Percentiles rank a stretch among this genome's conserved stretches.
Conservation (phyloP, 2,888 invertebrate genomes). For the Yponomeuta cagnagella region DNA sequence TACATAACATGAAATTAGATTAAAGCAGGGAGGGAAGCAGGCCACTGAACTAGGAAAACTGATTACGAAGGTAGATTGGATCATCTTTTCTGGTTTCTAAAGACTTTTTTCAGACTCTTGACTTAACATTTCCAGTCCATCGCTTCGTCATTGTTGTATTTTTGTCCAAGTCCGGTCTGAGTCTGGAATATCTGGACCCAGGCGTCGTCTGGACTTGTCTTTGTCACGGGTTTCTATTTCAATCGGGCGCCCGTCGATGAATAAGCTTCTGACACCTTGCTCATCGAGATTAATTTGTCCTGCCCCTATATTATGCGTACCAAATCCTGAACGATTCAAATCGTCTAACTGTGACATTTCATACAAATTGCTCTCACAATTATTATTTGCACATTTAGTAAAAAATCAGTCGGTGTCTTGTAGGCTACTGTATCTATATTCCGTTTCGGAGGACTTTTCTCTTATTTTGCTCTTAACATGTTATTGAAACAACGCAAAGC, state of each 20-base stretch:
- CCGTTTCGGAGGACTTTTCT: no score
- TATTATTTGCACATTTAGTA: neutral
- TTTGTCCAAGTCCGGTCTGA: neutral
- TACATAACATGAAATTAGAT: no score
- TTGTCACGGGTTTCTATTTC: conserved; percentile 67
- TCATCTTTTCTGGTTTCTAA: neutral
- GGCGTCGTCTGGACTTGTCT: conserved; percentile 21
- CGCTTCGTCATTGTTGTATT: neutral
- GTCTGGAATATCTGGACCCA: neutral
- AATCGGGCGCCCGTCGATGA: conserved; percentile 46
- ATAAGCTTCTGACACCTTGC: conserved; percentile 18
- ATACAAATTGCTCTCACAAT: neutral
- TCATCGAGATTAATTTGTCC: neutral
- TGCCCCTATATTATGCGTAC: no score
- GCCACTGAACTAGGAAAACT: no score
- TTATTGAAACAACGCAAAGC: no score
- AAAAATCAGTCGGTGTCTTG: neutral
- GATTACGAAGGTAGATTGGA: no score
- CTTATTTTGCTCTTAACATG: no score
- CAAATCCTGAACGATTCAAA: no score
- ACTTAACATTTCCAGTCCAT: neutral
- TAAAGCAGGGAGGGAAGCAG: no score
- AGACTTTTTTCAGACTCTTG: neutral
- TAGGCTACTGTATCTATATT: neutral
- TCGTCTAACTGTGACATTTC: no score